Evolutionary conservation across 2,113 vertebrate species (phyloP), one percentile per base, ranked within the genome.

Genomic region (Anarhynchus alexandrinus): DNA sequence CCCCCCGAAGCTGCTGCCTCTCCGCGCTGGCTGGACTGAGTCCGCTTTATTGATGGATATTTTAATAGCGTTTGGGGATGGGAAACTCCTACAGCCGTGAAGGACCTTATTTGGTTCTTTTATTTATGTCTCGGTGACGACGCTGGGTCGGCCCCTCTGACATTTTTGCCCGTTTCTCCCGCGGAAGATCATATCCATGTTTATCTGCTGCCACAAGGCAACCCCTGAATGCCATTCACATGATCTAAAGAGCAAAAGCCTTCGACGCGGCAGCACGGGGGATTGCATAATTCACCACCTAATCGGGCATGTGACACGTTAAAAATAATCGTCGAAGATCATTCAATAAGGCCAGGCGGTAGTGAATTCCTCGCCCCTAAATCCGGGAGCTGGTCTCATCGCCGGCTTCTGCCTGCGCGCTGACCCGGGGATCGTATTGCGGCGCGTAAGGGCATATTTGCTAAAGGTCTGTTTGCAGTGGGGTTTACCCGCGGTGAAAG

Each of bases 321-420:
- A 97, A 97, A 97, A 97, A 97, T 95, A 93, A 80, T 61, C 91
- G 3, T 2, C 91, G 19, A n/a, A 43, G 91, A 89, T 89, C 73
- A 16, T 67, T 69, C 52, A 82, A 3, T 17, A n/a, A 74, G 89
- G 85, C 95, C 86, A 9, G 90, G 78, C 79, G 26, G 11, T 6
- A 61, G 86, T 42, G 70, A 11, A 13, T 12, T 15, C 83, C 2
- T 19, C 6, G 8, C 22, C 82, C 90, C 92, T 82, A 93, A 96
- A 95, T 32, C 0, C 0, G 54, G 96, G 95, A 86, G 36, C 74
- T 85, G 88, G 2, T 16, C 66, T 95, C 93, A 69, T 5, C 6
- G 1, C 77, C 17, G 82, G 66, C 73, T 57, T 2, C 82, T 25
- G 55, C 3, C 57, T 4, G 36, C 42, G 7, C 5, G 3, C 12